These are phyloP conservation scores for Dicerorhinus sumatrensis DNA, from an alignment of 2,113 vertebrate species.

Conservation along the genomic window DNA sequence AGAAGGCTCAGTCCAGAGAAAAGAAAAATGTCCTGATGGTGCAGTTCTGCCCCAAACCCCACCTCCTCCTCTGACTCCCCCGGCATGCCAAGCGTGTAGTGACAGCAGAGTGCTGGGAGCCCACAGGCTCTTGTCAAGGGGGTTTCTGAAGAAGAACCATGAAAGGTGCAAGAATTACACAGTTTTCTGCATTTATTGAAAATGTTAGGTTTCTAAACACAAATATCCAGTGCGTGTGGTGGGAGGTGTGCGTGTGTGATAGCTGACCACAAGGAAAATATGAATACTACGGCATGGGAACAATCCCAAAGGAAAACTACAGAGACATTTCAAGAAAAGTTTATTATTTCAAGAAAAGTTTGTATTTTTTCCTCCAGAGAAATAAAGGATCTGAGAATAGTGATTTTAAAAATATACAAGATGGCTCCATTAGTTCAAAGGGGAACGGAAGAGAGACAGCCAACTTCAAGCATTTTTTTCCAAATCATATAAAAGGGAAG, in stretches of 20 bases:
- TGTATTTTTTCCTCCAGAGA: background rate
- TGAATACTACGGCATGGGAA: background rate
- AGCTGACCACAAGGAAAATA: background rate
- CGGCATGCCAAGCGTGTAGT: background rate
- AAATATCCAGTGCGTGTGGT: background rate
- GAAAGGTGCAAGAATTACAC: background rate
- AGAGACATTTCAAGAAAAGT: background rate
- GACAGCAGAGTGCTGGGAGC: background rate
- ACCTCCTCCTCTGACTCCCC: background rate
- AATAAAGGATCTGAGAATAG: background rate
- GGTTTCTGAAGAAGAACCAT: background rate
- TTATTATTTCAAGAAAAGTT: background rate
- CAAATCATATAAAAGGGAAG: background rate
- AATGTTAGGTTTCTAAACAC: conserved; percentile 1
- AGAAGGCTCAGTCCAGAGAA: background rate
- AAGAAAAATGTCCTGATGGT: conserved; percentile 22
- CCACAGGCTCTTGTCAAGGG: background rate
- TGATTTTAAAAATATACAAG: background rate
- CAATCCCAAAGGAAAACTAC: background rate
- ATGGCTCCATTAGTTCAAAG: background rate
- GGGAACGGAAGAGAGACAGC: background rate
- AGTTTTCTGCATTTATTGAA: background rate
- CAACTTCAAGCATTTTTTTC: background rate
- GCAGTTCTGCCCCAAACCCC: background rate
- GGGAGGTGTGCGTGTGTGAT: background rate